Base-by-base conservation (phyloP, 92 coral and sea anemone genomes). In the Anthopleura xanthogrammica region DNA sequence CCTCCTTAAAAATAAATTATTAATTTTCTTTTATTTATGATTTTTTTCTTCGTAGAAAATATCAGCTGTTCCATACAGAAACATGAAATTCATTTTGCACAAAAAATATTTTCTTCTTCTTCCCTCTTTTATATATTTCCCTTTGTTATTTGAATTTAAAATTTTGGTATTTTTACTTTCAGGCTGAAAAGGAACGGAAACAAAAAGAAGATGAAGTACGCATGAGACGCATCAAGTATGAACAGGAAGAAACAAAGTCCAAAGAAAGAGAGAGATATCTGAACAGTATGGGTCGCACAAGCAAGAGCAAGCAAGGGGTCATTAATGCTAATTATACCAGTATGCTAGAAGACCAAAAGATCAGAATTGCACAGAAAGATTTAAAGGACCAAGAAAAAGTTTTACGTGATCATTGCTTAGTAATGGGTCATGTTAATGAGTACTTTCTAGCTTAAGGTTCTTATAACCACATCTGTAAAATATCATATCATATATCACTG, bases 351-450 rank as follows among this genome's bases (percentile, higher is more conserved):
- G 99, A 94, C 68, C 91, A 95, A 57, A 92, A 97, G 77, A 85
- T 84, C 20, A 84, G 79, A 24, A 88, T 92, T 58, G 91, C 94
- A 57, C 96, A 93, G 82, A 89, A 89, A 76, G 99, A 97, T 86
- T 78, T 97, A 16, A 92, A 94, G 50, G 97, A 97, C 72, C 99
- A 97, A 80, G 93, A 91, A 73, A 95, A 92, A 79, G 86, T 79
- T 56, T 75, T 97, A 64, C 94, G 98, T 55, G 95, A 97, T 82
- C 79, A 81, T 58, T 97, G 99, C 76, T 86, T 97, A 84, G 90
- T 84, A 71, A 94, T 94, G 99, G 99, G 99, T 1, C 88, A 78
- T 70, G 98, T 94, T 41, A 94, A 97, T 65, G 98, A 97, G 14
- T 85, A 94, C 60, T 97, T 94, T 72, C 8, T 94, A 60, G 94